These are phyloP conservation scores for Nomada ferruginata DNA, from an alignment of 2,888 invertebrate species.

Conservation along the genomic window DNA sequence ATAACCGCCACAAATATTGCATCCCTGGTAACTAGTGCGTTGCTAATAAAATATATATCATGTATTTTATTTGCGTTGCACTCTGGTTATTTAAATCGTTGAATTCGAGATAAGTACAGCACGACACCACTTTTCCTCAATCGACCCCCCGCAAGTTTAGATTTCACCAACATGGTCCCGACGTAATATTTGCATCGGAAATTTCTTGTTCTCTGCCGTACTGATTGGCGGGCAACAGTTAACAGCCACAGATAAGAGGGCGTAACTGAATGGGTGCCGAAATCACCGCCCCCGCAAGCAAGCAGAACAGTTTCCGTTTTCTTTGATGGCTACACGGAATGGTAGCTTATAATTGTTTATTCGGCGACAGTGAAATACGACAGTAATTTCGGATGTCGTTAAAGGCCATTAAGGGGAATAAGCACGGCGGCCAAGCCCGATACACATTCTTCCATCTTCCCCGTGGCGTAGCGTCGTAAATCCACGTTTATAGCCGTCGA, in stretches of 20 bases:
- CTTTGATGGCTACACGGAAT: conserved; percentile 16
- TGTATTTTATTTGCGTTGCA: too few species aligned
- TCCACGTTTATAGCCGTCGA: conserved; percentile 63
- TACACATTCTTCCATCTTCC: conserved; percentile 54
- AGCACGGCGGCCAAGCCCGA: conserved; percentile 46
- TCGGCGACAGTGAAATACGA: conserved; percentile 63
- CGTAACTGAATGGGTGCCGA: conserved; percentile 10
- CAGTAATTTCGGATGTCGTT: conserved; percentile 66
- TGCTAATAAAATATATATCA: too few species aligned
- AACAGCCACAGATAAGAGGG: conserved; percentile 4
- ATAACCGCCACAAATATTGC: too few species aligned
- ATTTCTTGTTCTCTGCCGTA: too few species aligned
- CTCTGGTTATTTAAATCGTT: too few species aligned
- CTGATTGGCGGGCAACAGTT: too few species aligned
- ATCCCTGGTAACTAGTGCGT: too few species aligned
- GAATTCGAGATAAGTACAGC: too few species aligned
- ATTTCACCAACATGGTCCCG: too few species aligned
- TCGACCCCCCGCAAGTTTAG: too few species aligned
- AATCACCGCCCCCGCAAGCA: conserved; percentile 31
- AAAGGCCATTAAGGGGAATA: conserved; percentile 67
- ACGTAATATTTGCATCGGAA: too few species aligned
- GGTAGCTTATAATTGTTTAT: conserved; percentile 64
- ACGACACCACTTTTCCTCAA: too few species aligned
- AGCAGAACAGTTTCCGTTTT: conserved; percentile 27
- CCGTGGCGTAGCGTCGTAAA: conserved; percentile 56